Conservation (phyloP, 2,888 invertebrate species). For the Macrophya annulata region DNA sequence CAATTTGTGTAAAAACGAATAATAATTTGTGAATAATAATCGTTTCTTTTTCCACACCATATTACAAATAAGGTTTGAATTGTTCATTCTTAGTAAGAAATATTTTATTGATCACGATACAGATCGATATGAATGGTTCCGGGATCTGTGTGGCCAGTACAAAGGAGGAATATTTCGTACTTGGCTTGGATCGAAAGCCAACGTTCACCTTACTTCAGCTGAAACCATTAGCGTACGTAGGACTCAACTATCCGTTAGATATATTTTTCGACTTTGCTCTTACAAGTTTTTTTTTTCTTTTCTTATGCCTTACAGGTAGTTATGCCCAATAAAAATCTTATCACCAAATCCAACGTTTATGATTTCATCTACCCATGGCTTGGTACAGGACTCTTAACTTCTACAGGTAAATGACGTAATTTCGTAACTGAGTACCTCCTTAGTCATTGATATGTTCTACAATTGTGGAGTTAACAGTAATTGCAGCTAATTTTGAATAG, state of each 20-base stretch:
- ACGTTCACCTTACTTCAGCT: constrained; percentile 67
- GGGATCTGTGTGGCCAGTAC: constrained; percentile 61
- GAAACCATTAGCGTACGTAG: constrained; percentile 67
- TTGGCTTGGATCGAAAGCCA: constrained; percentile 64
- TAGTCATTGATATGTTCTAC: not conserved
- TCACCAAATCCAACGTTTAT: constrained; percentile 79
- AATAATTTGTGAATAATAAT: not conserved
- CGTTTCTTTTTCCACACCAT: too few relatives aligned
- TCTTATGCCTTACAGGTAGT: constrained; percentile 70
- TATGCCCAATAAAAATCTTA: constrained; percentile 78
- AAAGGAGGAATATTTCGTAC: constrained; percentile 65
- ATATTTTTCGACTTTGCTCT: not conserved
- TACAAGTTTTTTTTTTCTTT: not conserved
- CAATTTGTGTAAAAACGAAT: too few relatives aligned
- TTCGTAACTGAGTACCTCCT: too few relatives aligned
- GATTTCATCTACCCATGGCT: constrained; percentile 79
- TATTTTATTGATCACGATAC: not conserved
- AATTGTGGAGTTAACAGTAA: not conserved
- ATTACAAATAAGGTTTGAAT: not conserved
- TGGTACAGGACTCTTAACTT: constrained; percentile 80
- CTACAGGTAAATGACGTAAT: constrained; percentile 72
- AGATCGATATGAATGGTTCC: constrained; percentile 66
- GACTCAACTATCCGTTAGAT: constrained; percentile 12
- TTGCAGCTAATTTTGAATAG: not conserved
- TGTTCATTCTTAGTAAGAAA: not conserved